phyloP scores from a whole-genome alignment of 2,888 invertebrate species.

The Drosophila mayaguana region DNA sequence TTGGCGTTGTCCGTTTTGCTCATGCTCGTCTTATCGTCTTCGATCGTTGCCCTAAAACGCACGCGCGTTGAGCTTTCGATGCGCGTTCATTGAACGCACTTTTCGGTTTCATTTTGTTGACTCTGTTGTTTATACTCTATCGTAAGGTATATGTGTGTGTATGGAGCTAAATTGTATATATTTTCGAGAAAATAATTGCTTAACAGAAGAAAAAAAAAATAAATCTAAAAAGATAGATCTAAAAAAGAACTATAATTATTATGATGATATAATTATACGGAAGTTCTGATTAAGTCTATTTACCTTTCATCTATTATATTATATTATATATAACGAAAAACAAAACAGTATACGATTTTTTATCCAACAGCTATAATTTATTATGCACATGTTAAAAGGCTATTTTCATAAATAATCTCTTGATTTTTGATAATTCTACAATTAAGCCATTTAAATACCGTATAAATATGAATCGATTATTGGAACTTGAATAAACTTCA shows the following conservation, averaged over 20 bases:
- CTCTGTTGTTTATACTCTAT: slow-evolving; percentile 1
- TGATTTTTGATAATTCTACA: background rate
- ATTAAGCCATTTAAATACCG: slow-evolving; percentile 14
- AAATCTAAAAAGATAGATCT: too few relatives aligned
- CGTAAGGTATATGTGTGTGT: slow-evolving; percentile 6
- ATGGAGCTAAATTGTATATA: background rate
- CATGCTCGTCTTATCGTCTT: slow-evolving; percentile 26
- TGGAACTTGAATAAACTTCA: background rate
- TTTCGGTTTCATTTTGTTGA: slow-evolving; percentile 38
- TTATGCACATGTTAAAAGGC: background rate
- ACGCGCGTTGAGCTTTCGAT: slow-evolving; percentile 28
- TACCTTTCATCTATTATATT: too few relatives aligned
- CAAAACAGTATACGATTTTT: too few relatives aligned
- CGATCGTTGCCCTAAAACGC: slow-evolving; percentile 55
- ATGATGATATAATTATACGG: too few relatives aligned
- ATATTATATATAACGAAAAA: too few relatives aligned
- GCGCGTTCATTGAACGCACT: slow-evolving; percentile 80
- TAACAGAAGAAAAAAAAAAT: too few relatives aligned
- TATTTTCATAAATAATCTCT: background rate
- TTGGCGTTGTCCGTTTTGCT: slow-evolving; percentile 14
- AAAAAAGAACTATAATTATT: too few relatives aligned
- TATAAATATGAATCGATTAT: background rate
- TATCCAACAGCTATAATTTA: too few relatives aligned
- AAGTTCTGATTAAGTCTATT: too few relatives aligned
- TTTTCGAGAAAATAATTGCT: background rate